Evolutionary conservation across 1,140 invertebrate species (phyloP), one percentile per base, ranked within the genome.

Genomic region (Trichogramma pretiosum): DNA sequence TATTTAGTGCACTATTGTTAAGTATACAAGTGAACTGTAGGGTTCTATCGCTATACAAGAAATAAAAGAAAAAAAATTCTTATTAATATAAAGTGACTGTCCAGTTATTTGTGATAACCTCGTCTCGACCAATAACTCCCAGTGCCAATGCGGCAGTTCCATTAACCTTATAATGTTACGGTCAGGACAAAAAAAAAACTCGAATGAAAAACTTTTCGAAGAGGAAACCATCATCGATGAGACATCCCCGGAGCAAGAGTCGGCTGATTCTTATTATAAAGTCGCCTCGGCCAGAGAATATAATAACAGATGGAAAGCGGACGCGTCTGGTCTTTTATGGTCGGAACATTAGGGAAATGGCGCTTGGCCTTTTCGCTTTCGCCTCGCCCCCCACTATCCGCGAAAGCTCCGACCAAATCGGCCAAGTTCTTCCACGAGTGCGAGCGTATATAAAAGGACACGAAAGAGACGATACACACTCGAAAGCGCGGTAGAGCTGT

Each of bases 261-360:
- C n/a, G n/a, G n/a, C n/a, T n/a, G n/a, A n/a, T n/a, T n/a, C n/a
- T n/a, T n/a, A n/a, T n/a, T n/a, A n/a, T n/a, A 32, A 58, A 59
- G 52, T 62, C 60, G 52, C 54, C 55, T 57, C 26, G 26, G 26
- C 49, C 48, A 17, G 17, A 56, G 52, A 68, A 66, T 63, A 70
- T 70, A 71, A 71, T 71, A 69, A 68, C 65, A 66, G 66, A 56
- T 54, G 58, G 45, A 54, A 59, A 61, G 61, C 58, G 56, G 65
- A 58, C 60, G n/a, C n/a, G n/a, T n/a, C n/a, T n/a, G n/a, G n/a
- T n/a, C n/a, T n/a, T n/a, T n/a, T n/a, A n/a, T n/a, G n/a, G n/a
- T n/a, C n/a, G 69, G 67, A 61, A 65, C 67, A 72, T 70, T 70
- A 70, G 65, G 69, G 61, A 72, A 70, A 72, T 72, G 57, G 57